phyloP scores from a whole-genome alignment of 2,113 vertebrate species.

The Uria aalge region DNA sequence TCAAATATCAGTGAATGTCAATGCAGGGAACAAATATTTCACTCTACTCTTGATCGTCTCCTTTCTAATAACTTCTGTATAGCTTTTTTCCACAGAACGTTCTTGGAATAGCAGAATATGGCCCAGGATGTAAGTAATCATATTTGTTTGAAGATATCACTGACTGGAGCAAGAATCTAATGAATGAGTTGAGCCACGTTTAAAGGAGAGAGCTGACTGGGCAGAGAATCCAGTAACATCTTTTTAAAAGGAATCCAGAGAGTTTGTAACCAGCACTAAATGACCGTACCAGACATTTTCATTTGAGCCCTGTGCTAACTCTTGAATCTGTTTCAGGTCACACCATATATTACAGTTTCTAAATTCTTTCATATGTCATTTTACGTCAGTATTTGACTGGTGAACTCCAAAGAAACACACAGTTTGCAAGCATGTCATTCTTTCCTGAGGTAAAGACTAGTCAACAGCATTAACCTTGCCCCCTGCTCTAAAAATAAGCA shows the following conservation, averaged over 20 bases:
- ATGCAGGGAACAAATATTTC: background rate
- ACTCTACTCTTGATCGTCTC: background rate
- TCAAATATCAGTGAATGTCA: background rate
- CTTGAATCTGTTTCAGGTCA: background rate
- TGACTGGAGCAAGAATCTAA: background rate
- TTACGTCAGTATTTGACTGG: background rate
- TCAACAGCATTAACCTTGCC: background rate
- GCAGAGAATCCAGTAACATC: background rate
- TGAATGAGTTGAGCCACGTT: background rate
- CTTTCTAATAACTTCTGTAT: background rate
- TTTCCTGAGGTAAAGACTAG: background rate
- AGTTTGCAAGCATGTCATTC: background rate
- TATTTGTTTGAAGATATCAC: background rate
- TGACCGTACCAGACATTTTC: background rate
- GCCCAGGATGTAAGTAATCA: background rate
- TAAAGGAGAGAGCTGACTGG: background rate
- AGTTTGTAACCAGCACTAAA: background rate
- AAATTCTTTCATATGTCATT: background rate
- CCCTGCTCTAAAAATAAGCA: background rate
- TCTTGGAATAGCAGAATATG: background rate
- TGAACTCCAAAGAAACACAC: background rate
- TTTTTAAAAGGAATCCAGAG: background rate
- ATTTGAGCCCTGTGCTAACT: background rate
- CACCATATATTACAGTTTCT: background rate
- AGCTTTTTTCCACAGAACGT: background rate